These are phyloP conservation scores for Palythoa grandiflora DNA, from an alignment of 92 coral and sea anemone species.

Conservation along the genomic window DNA sequence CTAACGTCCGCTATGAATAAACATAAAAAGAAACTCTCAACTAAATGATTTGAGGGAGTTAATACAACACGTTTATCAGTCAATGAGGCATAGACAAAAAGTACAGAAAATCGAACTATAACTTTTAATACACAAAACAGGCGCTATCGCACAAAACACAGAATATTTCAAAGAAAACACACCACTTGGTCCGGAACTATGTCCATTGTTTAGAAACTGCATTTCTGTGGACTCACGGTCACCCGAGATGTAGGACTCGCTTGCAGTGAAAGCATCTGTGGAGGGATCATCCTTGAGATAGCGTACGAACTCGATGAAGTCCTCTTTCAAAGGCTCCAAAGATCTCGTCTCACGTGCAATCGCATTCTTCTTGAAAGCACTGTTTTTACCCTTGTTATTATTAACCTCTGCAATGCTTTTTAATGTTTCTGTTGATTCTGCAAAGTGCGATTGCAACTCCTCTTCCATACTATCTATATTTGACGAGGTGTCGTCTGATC, in stretches of 20 bases:
- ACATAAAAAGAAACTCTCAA: not conserved
- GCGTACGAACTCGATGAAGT: conserved; percentile 31
- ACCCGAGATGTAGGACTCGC: conserved; percentile 11
- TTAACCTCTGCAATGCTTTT: not conserved
- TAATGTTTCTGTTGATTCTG: not conserved
- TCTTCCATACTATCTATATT: conserved; percentile 39
- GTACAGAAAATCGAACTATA: too few relatives aligned
- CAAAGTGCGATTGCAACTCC: conserved; percentile 25
- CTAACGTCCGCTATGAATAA: conserved; percentile 32
- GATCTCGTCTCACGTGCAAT: conserved; percentile 15
- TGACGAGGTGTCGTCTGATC: not conserved
- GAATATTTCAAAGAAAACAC: not conserved
- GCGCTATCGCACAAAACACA: too few relatives aligned
- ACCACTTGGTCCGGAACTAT: conserved; percentile 7
- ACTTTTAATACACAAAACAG: too few relatives aligned
- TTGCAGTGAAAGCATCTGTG: not conserved
- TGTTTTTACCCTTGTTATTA: not conserved
- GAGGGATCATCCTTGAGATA: conserved; percentile 9
- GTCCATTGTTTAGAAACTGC: not conserved
- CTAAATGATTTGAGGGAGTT: not conserved
- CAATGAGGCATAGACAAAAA: not conserved
- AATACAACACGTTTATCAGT: not conserved
- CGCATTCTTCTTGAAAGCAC: not conserved
- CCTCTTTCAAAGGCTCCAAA: conserved; percentile 16
- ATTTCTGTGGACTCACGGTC: conserved; percentile 3